A percentile compares a stretch with the other conserved stretches of the same genome.
Evolutionary conservation across 2,888 invertebrate species (phyloP).

Genomic region (Yponomeuta malinellus): DNA sequence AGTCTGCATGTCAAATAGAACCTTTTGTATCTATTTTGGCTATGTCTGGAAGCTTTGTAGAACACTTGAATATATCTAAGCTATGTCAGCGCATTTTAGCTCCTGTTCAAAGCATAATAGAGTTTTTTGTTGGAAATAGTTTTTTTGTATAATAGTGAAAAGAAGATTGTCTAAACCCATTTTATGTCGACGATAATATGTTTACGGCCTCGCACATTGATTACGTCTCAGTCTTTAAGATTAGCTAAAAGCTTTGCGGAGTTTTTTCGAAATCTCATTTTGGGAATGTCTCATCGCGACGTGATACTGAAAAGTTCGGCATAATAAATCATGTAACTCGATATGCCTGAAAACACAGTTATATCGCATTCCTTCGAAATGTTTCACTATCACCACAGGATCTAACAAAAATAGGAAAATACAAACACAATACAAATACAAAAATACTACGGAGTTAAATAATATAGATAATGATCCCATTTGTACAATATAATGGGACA

Average conservation of each 20-base stretch:
- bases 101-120: background rate
- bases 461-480: too few relatives aligned
- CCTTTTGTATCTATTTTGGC: background rate
- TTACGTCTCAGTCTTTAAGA: background rate
- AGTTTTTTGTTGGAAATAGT: background rate
- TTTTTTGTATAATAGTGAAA: background rate
- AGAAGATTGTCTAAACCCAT: background rate
- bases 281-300: background rate
- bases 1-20: too few relatives aligned
- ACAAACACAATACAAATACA: too few relatives aligned
- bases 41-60: background rate
- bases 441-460: too few relatives aligned
- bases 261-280: background rate
- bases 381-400: too few relatives aligned
- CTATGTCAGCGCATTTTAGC: background rate
- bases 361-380: background rate
- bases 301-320: background rate
- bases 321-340: background rate
- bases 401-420: too few relatives aligned
- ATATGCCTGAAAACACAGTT: background rate
- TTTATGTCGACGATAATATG: background rate
- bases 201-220: background rate
- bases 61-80: background rate
- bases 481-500: too few relatives aligned
- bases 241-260: constrained; percentile 3